A percentile compares a stretch with the other conserved stretches of the same genome.
phyloP scores from a whole-genome alignment of 1,140 invertebrate genomes.

The Sipha flava region DNA sequence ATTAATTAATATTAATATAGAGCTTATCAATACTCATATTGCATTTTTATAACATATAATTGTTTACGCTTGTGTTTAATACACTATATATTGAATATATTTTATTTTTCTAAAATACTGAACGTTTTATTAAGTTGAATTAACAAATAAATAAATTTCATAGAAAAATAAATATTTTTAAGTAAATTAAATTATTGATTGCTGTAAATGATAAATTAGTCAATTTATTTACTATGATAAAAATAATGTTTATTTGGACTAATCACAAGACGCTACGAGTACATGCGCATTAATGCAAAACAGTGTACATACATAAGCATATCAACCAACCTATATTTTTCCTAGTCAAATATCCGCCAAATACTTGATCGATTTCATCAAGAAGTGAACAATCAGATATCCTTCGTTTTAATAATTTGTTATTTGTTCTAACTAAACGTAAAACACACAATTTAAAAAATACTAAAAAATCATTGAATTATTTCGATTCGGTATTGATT shows the following conservation, averaged over 20 bases:
- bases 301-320: background rate
- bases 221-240: background rate
- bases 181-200: background rate
- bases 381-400: background rate
- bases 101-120: too few relatives aligned
- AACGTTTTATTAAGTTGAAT: background rate
- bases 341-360: slow-evolving; percentile 19
- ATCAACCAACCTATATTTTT: slow-evolving; percentile 1
- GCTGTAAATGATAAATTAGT: background rate
- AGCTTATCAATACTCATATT: too few relatives aligned
- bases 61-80: too few relatives aligned
- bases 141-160: background rate
- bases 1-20: too few relatives aligned
- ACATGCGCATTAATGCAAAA: background rate
- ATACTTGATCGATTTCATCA: slow-evolving; percentile 15
- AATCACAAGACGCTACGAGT: background rate
- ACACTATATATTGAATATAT: too few relatives aligned
- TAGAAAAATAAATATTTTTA: background rate
- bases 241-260: background rate
- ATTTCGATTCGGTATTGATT: background rate
- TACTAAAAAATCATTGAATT: background rate
- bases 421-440: background rate
- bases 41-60: too few relatives aligned
- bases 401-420: background rate
- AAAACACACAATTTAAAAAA: background rate